These are phyloP conservation scores for Orchestia grillus DNA, from an alignment of 1,140 invertebrate species.

Conservation along the genomic window DNA sequence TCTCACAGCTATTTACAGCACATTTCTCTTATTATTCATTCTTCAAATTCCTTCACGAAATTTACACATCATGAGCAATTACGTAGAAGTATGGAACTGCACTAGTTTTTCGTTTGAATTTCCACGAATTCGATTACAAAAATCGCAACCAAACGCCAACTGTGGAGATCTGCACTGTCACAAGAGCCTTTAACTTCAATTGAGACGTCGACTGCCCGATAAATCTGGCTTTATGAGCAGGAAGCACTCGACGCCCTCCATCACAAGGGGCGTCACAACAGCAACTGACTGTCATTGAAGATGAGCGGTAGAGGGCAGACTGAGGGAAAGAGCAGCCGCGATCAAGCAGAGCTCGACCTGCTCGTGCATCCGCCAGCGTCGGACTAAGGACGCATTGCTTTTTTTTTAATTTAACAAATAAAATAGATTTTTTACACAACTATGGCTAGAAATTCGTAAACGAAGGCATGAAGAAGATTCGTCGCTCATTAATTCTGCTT, in stretches of 20 bases:
- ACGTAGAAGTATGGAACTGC: not conserved
- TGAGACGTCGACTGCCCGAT: not conserved
- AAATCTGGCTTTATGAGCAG: slow-evolving; percentile 7
- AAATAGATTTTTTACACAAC: too few relatives aligned
- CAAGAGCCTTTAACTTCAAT: not conserved
- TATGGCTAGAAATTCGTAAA: too few relatives aligned
- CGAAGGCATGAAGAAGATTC: not conserved
- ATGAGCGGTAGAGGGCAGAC: slow-evolving; percentile 5
- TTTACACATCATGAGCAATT: not conserved
- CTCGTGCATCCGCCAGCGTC: not conserved
- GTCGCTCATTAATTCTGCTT: not conserved
- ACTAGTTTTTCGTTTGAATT: not conserved
- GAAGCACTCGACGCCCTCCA: not conserved
- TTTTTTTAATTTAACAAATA: not conserved
- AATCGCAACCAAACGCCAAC: not conserved
- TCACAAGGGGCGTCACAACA: not conserved
- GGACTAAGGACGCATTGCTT: not conserved
- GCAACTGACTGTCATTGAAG: slow-evolving; percentile 36
- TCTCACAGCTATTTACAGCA: not conserved
- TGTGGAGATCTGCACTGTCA: not conserved
- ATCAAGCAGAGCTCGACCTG: not conserved
- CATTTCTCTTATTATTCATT: not conserved
- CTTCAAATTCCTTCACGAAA: not conserved
- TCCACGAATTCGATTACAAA: not conserved
- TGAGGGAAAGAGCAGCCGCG: slow-evolving; percentile 25